A percentile compares a stretch with the other conserved stretches of the same genome.
phyloP scores from a whole-genome alignment of 1,140 invertebrate genomes.

The Meloidogyne hapla region DNA sequence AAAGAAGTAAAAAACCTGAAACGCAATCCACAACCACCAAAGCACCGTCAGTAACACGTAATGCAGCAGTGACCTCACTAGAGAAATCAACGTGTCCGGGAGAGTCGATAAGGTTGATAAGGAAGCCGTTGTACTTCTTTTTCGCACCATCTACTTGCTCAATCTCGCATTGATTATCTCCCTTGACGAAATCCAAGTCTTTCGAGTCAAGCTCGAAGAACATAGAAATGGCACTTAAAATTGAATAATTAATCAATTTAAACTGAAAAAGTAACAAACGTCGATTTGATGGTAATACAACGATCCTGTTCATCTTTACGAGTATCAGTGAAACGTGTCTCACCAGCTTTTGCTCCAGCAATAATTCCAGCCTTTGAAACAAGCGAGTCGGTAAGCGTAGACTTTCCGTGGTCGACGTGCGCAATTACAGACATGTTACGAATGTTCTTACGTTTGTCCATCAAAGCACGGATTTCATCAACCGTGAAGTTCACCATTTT shows the following conservation, averaged over 20 bases:
- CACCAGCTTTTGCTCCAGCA: conserved; percentile 93
- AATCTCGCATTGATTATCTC: conserved; percentile 69
- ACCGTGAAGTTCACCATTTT: conserved; percentile 95
- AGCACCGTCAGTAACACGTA: conserved; percentile 97
- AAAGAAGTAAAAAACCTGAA: conserved; percentile 73
- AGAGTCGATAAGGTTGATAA: conserved; percentile 98
- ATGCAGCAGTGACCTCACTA: conserved; percentile 94
- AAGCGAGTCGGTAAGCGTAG: conserved; percentile 96
- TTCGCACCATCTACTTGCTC: conserved; percentile 79
- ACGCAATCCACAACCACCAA: conserved; percentile 99
- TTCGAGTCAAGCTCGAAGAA: conserved; percentile 91
- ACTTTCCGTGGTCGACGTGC: conserved; percentile 99
- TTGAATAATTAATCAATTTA: background rate
- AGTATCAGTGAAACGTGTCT: conserved; percentile 97
- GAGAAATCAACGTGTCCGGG: conserved; percentile 99
- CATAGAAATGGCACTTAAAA: conserved; percentile 88
- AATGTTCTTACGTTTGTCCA: conserved; percentile 99
- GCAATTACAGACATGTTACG: conserved; percentile 99
- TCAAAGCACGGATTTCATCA: conserved; percentile 97
- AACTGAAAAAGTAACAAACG: conserved; percentile 72
- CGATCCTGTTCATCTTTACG: conserved; percentile 98
- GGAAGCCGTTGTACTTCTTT: conserved; percentile 82
- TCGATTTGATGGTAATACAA: conserved; percentile 99
- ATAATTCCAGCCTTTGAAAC: conserved; percentile 99
- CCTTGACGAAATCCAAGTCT: conserved; percentile 70